These are phyloP conservation scores for Phaonia tiefii DNA, from an alignment of 2,888 invertebrate genomes.

Conservation along the genomic window DNA sequence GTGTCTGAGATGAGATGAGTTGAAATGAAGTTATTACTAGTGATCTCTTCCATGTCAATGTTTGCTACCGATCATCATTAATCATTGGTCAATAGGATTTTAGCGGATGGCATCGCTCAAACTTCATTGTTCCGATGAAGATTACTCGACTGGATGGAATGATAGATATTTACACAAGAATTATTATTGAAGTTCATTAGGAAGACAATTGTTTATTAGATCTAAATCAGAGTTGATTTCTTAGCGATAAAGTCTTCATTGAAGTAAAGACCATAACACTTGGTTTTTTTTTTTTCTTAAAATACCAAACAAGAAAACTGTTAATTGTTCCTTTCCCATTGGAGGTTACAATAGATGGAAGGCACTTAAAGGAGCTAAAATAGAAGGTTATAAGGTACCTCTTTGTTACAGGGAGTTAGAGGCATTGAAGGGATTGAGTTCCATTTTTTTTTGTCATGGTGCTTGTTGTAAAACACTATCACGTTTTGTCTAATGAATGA, in stretches of 20 bases:
- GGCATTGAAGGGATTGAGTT: neutral
- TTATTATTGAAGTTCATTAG: constrained; percentile 24
- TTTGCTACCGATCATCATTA: constrained; percentile 70
- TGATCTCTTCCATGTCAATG: constrained; percentile 71
- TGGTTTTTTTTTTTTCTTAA: too few species aligned
- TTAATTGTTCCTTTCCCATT: neutral
- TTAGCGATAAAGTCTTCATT: neutral
- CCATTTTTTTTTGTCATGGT: constrained; percentile 3
- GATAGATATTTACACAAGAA: constrained; percentile 3
- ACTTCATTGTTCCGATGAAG: neutral
- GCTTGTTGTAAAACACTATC: constrained; percentile 49
- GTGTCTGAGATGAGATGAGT: too few species aligned
- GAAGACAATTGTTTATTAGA: constrained; percentile 11
- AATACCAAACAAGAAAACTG: constrained; percentile 2
- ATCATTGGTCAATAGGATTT: constrained; percentile 58
- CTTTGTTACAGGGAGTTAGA: too few species aligned
- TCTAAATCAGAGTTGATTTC: neutral
- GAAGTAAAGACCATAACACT: neutral
- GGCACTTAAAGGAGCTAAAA: too few species aligned
- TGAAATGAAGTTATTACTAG: too few species aligned
- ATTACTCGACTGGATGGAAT: neutral
- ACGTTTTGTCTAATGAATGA: constrained; percentile 65
- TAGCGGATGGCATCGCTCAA: constrained; percentile 6
- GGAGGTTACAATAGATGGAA: too few species aligned
- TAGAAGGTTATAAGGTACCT: too few species aligned